These are phyloP conservation scores for Dryobota labecula DNA, from an alignment of 2,888 invertebrate species.

Conservation along the genomic window DNA sequence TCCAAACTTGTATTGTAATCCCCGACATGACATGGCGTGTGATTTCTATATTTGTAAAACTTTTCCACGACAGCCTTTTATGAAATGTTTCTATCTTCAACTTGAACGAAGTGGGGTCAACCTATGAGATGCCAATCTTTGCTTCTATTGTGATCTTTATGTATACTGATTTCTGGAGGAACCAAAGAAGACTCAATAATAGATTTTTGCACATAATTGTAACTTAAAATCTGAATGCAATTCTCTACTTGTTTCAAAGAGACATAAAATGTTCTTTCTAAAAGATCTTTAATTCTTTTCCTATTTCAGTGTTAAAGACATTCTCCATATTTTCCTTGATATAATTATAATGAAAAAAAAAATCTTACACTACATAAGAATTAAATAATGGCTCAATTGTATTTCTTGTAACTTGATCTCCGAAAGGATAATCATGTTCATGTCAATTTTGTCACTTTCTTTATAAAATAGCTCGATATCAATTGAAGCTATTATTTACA, in stretches of 20 bases:
- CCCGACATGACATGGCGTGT: slow-evolving; percentile 50
- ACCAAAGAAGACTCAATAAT: not conserved
- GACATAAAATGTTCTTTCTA: not conserved
- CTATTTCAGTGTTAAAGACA: not conserved
- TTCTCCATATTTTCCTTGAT: not conserved
- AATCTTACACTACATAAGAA: not conserved
- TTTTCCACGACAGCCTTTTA: slow-evolving; percentile 64
- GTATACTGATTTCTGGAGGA: slow-evolving; percentile 30
- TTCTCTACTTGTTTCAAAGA: not conserved
- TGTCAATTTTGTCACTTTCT: slow-evolving; percentile 31
- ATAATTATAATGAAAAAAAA: not conserved
- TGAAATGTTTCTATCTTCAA: slow-evolving; percentile 45
- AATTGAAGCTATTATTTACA: slow-evolving; percentile 59
- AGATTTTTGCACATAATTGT: not conserved
- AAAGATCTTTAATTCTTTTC: not conserved
- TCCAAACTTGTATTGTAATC: slow-evolving; percentile 32
- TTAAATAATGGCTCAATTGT: slow-evolving; percentile 11
- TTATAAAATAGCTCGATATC: slow-evolving; percentile 33
- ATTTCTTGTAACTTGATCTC: slow-evolving; percentile 12
- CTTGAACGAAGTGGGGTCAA: slow-evolving; percentile 40
- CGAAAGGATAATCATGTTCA: slow-evolving; percentile 33
- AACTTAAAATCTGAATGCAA: not conserved
- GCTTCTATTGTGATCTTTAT: slow-evolving; percentile 32
- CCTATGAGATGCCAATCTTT: slow-evolving; percentile 38
- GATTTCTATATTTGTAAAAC: slow-evolving; percentile 64